Evolutionary conservation across 2,888 invertebrate species (phyloP).

Genomic region (Yponomeuta malinellus): DNA sequence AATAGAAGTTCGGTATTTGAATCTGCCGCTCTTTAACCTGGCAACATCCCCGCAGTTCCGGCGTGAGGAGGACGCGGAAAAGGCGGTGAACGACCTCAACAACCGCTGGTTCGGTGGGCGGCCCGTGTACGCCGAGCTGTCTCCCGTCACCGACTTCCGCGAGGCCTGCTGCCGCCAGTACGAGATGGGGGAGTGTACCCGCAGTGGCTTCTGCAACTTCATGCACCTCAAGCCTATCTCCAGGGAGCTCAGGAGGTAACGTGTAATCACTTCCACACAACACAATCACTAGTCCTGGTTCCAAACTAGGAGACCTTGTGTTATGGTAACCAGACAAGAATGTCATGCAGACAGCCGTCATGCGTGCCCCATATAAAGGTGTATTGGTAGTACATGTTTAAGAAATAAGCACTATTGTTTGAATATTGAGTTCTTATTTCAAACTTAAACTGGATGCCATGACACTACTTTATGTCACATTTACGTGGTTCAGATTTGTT

Average conservation of each 20-base stretch:
- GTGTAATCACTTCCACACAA: not conserved
- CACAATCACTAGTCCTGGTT: not conserved
- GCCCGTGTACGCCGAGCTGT: slow-evolving; percentile 98
- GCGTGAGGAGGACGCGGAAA: slow-evolving; percentile 98
- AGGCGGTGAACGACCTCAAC: slow-evolving; percentile 96
- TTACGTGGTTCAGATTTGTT: too few relatives aligned
- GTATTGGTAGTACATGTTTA: too few relatives aligned
- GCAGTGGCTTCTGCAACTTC: slow-evolving; percentile 99
- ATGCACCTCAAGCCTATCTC: slow-evolving; percentile 99
- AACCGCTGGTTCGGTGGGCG: slow-evolving; percentile 99
- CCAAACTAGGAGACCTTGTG: too few relatives aligned
- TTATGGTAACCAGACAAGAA: too few relatives aligned
- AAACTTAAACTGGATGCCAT: too few relatives aligned
- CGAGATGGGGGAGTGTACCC: slow-evolving; percentile 99
- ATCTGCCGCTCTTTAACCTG: slow-evolving; percentile 6
- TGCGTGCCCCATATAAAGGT: too few relatives aligned
- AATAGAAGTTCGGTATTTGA: not conserved
- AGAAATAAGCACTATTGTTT: too few relatives aligned
- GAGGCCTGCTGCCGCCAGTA: slow-evolving; percentile 99
- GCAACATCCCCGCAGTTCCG: slow-evolving; percentile 79
- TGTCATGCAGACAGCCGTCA: too few relatives aligned
- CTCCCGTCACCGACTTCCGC: slow-evolving; percentile 99
- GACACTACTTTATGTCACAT: too few relatives aligned
- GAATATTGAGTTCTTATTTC: too few relatives aligned
- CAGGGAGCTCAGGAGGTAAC: slow-evolving; percentile 89